A percentile compares a stretch with the other conserved stretches of the same genome.
Conservation (phyloP, 2,113 vertebrate species). For the Copsychus sechellarum region DNA sequence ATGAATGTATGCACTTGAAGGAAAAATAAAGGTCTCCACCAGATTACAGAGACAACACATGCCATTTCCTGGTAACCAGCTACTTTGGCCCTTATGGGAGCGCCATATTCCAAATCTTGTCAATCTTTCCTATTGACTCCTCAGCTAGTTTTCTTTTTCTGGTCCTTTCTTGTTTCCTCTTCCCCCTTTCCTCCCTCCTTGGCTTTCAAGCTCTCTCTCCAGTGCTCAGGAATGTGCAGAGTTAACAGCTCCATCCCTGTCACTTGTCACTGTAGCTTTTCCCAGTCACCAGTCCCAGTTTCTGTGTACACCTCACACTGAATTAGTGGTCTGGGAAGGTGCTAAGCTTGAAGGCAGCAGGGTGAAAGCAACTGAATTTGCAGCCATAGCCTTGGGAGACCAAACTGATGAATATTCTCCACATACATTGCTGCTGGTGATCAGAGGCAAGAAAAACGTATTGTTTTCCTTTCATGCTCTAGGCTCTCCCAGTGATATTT, state of each 20-base stretch:
- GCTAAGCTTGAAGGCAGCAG: neutral
- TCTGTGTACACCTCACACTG: accelerated
- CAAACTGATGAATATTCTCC: neutral
- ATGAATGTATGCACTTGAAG: neutral
- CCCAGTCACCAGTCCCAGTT: neutral
- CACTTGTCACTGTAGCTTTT: neutral
- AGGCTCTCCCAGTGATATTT: neutral
- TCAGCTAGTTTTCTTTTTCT: neutral
- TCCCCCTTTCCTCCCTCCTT: neutral
- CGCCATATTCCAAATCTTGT: neutral
- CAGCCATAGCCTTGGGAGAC: neutral
- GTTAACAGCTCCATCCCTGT: neutral
- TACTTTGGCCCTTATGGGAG: neutral
- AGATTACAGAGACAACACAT: neutral
- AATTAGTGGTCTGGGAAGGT: neutral
- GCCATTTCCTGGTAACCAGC: neutral
- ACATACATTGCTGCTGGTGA: neutral
- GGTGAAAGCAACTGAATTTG: neutral
- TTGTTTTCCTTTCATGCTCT: neutral
- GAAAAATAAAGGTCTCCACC: neutral
- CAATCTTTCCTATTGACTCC: neutral
- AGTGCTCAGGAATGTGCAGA: neutral
- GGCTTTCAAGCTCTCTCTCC: neutral
- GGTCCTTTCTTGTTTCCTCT: neutral
- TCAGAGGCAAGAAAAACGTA: neutral